phyloP scores from a whole-genome alignment of 2,888 invertebrate genomes.

The Callyntrura sp. region DNA sequence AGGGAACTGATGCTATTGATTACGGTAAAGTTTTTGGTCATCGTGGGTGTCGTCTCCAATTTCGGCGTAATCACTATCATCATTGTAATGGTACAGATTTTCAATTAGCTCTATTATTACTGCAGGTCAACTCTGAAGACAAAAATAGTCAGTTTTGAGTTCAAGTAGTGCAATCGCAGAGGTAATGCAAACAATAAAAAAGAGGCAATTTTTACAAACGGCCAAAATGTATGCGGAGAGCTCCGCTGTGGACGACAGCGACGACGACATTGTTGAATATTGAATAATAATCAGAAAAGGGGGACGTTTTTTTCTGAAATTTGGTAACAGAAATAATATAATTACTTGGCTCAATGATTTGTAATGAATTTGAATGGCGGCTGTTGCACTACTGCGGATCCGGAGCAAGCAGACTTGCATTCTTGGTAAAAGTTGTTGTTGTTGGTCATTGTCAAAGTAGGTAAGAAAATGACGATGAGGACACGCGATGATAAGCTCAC shows the following conservation, averaged over 20 bases:
- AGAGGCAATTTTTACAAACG: too few relatives aligned
- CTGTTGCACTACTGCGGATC: neutral
- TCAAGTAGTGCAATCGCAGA: neutral
- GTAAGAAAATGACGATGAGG: too few relatives aligned
- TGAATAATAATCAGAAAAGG: constrained; percentile 13
- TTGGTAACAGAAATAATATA: neutral
- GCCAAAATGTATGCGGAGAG: neutral
- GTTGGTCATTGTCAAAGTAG: neutral
- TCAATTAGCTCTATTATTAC: neutral
- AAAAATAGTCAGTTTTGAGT: neutral
- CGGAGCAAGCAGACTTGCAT: neutral
- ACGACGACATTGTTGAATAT: neutral
- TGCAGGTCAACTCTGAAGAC: constrained; percentile 2
- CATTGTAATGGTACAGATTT: neutral
- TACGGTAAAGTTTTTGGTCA: neutral
- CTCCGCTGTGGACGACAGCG: neutral
- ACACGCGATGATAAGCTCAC: too few relatives aligned
- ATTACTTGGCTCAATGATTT: constrained; percentile 16
- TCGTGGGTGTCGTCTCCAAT: constrained; percentile 64
- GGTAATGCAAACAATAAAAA: neutral
- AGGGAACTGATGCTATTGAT: neutral
- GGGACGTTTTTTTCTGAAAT: neutral
- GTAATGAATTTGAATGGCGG: neutral
- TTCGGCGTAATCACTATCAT: constrained; percentile 8
- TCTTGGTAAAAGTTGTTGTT: neutral